Percentiles rank a stretch among this genome's conserved stretches.
phyloP scores from a whole-genome alignment of 2,113 vertebrate genomes.

The Micronisus gabar region DNA sequence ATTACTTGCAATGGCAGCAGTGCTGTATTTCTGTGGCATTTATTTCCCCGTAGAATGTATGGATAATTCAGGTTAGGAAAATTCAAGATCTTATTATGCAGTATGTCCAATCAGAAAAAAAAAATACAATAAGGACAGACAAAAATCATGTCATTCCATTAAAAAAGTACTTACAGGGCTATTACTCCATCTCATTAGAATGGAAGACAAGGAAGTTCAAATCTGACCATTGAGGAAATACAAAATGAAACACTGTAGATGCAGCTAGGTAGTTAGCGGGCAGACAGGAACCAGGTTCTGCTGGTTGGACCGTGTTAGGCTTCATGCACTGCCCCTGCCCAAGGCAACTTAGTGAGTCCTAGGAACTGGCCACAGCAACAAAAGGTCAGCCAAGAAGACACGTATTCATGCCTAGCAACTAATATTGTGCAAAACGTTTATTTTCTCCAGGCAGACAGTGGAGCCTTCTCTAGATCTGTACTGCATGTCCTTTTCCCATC shows the following conservation, averaged over 20 bases:
- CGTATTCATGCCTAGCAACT: not conserved
- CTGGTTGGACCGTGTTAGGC: not conserved
- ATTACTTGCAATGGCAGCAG: not conserved
- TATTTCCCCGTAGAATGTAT: not conserved
- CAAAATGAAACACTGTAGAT: not conserved
- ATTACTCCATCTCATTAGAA: not conserved
- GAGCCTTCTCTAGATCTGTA: not conserved
- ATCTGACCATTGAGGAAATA: not conserved
- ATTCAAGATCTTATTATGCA: not conserved
- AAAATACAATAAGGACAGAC: not conserved
- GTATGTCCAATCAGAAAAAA: not conserved
- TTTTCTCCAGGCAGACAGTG: not conserved
- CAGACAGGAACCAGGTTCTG: not conserved
- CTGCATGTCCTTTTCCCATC: not conserved
- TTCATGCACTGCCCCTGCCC: not conserved
- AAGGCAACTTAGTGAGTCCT: not conserved
- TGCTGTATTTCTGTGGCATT: not conserved
- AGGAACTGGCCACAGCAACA: not conserved
- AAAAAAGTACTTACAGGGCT: not conserved
- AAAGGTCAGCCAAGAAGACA: not conserved
- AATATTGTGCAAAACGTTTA: not conserved
- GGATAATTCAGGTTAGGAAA: not conserved
- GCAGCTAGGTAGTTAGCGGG: not conserved
- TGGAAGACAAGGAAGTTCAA: not conserved
- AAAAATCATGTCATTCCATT: not conserved